Conservation (phyloP, 1,140 invertebrate species). For the Palaemon carinicauda region DNA sequence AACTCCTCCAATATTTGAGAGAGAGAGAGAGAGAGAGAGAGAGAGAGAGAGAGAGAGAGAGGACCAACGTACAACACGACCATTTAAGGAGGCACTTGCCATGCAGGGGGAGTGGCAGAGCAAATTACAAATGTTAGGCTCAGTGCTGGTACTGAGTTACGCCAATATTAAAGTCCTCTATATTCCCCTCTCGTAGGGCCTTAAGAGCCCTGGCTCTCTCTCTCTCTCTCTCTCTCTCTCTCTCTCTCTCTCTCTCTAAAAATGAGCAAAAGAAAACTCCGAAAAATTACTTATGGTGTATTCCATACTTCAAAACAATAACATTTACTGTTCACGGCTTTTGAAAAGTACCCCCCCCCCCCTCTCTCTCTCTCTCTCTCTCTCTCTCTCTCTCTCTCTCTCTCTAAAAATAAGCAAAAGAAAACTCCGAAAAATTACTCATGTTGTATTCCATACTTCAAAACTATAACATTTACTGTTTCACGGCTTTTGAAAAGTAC, state of each 20-base stretch:
- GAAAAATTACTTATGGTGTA: too few species aligned
- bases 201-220: not conserved
- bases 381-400: not conserved
- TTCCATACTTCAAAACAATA: too few species aligned
- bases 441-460: too few species aligned
- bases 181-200: not conserved
- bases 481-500: too few species aligned
- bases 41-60: not conserved
- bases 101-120: not conserved
- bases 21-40: not conserved
- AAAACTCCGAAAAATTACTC: not conserved
- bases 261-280: not conserved
- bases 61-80: not conserved
- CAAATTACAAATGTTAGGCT: constrained; percentile 9
- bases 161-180: not conserved
- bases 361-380: too few species aligned
- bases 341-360: too few species aligned
- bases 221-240: constrained; percentile 3
- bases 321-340: too few species aligned
- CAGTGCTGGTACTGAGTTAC: not conserved
- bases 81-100: constrained; percentile 9
- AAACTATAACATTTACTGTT: too few species aligned
- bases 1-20: not conserved
- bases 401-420: not conserved
- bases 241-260: not conserved